These are phyloP conservation scores for Clarias magur DNA, from an alignment of 2,113 vertebrate genomes.

Conservation along the genomic window DNA sequence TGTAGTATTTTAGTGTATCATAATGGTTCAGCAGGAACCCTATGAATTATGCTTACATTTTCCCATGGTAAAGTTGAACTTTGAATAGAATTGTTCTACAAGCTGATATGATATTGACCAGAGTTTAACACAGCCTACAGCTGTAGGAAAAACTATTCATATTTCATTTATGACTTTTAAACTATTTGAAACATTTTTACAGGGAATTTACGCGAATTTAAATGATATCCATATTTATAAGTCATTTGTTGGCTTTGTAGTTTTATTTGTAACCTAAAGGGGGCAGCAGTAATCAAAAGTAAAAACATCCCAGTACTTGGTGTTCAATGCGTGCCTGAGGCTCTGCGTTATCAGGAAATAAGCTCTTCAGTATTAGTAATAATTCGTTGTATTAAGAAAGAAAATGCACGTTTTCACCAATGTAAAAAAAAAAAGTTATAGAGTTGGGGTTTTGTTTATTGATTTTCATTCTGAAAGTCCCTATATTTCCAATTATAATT, in stretches of 20 bases:
- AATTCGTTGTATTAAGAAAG: not conserved
- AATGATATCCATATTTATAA: not conserved
- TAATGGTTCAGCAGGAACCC: too few relatives aligned
- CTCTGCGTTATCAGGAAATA: not conserved
- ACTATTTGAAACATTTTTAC: constrained; percentile 1
- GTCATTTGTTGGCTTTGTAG: not conserved
- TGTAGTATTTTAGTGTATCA: too few relatives aligned
- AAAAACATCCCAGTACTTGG: not conserved
- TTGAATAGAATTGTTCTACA: not conserved
- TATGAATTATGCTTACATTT: too few relatives aligned
- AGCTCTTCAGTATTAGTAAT: not conserved
- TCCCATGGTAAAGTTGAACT: too few relatives aligned
- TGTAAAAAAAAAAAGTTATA: too few relatives aligned
- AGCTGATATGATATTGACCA: not conserved
- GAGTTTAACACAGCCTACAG: not conserved
- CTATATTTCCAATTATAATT: not conserved
- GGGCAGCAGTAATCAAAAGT: constrained; percentile 63
- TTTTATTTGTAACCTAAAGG: constrained; percentile 72
- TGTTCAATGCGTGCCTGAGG: not conserved
- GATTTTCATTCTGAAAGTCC: not conserved
- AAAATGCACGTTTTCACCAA: too few relatives aligned
- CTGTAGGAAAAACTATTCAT: not conserved
- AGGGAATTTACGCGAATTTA: not conserved
- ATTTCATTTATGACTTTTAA: not conserved
- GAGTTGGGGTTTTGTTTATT: not conserved